Conservation (phyloP, 2,113 vertebrate genomes). For the Takifugu flavidus region DNA sequence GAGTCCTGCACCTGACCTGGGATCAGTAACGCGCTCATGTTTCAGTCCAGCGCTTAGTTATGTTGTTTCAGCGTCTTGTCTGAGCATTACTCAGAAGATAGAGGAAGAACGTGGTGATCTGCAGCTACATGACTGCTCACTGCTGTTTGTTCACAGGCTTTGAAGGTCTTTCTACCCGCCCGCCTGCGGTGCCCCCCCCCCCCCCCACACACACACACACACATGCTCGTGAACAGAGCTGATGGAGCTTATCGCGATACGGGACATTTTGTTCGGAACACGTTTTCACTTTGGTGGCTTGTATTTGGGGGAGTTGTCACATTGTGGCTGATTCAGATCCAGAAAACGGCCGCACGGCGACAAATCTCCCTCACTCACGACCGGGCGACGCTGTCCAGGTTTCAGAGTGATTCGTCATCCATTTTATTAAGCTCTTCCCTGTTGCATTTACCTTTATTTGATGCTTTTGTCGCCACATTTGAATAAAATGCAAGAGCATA, state of each 20-base stretch:
- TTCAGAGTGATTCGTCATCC: no score
- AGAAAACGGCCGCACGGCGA: neutral
- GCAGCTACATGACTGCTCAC: neutral
- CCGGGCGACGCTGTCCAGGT: no score
- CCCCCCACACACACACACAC: neutral
- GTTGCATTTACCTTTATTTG: no score
- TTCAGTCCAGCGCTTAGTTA: neutral
- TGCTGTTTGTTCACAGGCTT: neutral
- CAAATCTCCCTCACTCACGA: no score
- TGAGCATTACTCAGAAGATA: neutral
- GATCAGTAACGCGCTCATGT: neutral
- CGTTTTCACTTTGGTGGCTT: neutral
- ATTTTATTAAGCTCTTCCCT: no score
- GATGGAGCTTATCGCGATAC: slow-evolving; percentile 11
- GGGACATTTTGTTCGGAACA: slow-evolving; percentile 26
- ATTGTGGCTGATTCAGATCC: neutral
- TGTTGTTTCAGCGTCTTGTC: neutral
- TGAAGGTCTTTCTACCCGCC: neutral
- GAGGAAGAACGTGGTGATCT: neutral
- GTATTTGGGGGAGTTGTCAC: slow-evolving; percentile 8
- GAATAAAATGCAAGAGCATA: neutral
- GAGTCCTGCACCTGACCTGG: neutral
- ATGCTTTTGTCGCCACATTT: no score
- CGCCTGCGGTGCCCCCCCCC: neutral
- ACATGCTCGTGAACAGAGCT: neutral